Percentiles rank a stretch among this genome's conserved stretches.
Evolutionary conservation across 2,113 vertebrate genomes (phyloP).

Genomic region (Leptobrachium ailaonicum): DNA sequence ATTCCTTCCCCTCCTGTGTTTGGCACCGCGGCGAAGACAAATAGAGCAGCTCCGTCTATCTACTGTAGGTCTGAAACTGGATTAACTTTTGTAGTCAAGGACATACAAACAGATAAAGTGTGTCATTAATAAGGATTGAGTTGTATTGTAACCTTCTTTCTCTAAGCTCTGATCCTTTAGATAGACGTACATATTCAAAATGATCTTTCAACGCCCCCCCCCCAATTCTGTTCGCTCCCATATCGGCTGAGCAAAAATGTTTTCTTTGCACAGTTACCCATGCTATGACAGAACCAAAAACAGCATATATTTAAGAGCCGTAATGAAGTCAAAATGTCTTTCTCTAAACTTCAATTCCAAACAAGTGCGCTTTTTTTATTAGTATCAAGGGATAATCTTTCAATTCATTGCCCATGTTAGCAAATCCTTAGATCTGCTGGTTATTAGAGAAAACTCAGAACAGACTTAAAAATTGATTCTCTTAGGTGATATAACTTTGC

Average conservation of each 20-base stretch:
- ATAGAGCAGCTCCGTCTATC: not conserved
- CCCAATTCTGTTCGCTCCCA: not conserved
- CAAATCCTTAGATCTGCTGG: slow-evolving; percentile 50
- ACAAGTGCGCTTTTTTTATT: slow-evolving; percentile 46
- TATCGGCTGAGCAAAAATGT: slow-evolving; percentile 31
- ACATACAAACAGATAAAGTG: not conserved
- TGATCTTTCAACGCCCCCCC: too few relatives aligned
- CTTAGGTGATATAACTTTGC: slow-evolving; percentile 50
- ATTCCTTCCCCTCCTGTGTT: not conserved
- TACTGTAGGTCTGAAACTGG: not conserved
- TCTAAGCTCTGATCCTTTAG: not conserved
- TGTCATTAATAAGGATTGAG: slow-evolving; percentile 4
- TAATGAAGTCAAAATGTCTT: slow-evolving; percentile 49
- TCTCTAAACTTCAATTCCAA: slow-evolving; percentile 48
- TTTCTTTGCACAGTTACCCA: slow-evolving; percentile 46
- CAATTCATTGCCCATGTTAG: slow-evolving; percentile 51
- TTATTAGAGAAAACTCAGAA: slow-evolving; percentile 51
- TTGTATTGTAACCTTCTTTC: slow-evolving; percentile 22
- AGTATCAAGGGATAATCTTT: slow-evolving; percentile 48
- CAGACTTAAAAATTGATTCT: slow-evolving; percentile 51
- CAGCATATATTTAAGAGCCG: slow-evolving; percentile 40
- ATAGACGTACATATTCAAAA: not conserved
- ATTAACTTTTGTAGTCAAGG: not conserved
- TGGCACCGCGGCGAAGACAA: not conserved
- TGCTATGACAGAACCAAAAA: slow-evolving; percentile 33